These are phyloP conservation scores for Paramormyrops hopkinsi DNA, from an alignment of 2,797 vertebrate species.

Conservation along the genomic window DNA sequence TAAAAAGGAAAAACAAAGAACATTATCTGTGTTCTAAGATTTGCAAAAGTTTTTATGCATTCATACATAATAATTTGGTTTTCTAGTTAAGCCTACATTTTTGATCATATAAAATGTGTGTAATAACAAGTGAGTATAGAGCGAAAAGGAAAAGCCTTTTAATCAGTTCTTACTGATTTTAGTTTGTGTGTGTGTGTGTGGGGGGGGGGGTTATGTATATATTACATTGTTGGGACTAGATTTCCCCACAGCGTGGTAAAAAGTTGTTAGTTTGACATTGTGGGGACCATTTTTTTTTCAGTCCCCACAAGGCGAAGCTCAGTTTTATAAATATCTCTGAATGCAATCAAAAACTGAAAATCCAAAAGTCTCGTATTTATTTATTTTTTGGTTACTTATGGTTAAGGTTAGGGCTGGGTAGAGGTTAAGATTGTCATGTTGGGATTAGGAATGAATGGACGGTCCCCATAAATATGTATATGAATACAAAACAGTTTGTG, in stretches of 20 bases:
- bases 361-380: neutral
- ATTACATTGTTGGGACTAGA: neutral
- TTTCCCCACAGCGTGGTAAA: neutral
- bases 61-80: slow-evolving; percentile 7
- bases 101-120: neutral
- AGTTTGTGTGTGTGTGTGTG: neutral
- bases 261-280: neutral
- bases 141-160: neutral
- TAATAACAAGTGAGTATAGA: neutral
- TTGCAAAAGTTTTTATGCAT: neutral
- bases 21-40: neutral
- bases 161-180: neutral
- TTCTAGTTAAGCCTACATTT: neutral
- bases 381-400: neutral
- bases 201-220: neutral
- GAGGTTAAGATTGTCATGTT: neutral
- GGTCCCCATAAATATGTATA: neutral
- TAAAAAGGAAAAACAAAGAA: neutral
- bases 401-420: neutral
- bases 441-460: neutral
- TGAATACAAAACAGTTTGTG: neutral
- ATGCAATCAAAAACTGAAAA: neutral
- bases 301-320: neutral
- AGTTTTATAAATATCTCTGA: neutral
- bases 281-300: neutral